Base-by-base conservation (phyloP, 2,797 vertebrate species). In the Leptodactylus fallax region DNA sequence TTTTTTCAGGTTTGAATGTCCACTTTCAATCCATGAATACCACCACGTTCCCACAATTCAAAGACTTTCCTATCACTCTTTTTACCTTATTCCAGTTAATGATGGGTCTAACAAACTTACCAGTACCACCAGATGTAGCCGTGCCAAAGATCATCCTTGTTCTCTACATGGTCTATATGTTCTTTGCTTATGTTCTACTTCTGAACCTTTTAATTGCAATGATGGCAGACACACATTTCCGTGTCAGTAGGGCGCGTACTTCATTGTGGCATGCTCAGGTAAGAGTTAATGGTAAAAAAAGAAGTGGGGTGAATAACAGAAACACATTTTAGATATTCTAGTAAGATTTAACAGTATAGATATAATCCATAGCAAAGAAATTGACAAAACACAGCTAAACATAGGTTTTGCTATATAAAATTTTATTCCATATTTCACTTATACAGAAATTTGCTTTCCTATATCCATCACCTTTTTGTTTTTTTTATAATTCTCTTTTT, bases 191-290 rank as follows among this genome's bases (percentile, higher is more conserved):
- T 71, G 55, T 85, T 89, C 74, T 87, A 36, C 90, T 85, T 82
- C 23, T 88, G 23, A 91, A 88, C 25, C 86, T 90, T 23, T 84
- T 90, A 79, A 86, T 74, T 90, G 65, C 8, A 47, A 25, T 90
- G 85, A 69, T 72, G 53, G 76, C 17, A 27, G 72, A 86, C 19
- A 83, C 81, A 45, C 79, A 85, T 67, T 87, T 65, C 16, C 65
- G 83, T 45, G 83, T 89, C 69, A 60, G 14, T n/a, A 81, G 17
- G 49, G 63, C 88, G 74, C 83, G 47, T 17, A 89, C 86, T 55
- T 3, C 6, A 3, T 19, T 87, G 51, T 86, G 45, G 72, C 91
- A 90, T 88, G 76, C 58, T 78, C 47, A 85, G 61, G 14, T 74
- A 55, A 81, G 27, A 56, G 17, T 45, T 72, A 4, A 36, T 1